phyloP scores from a whole-genome alignment of 1,140 invertebrate species.

The Drosophila bifasciata region DNA sequence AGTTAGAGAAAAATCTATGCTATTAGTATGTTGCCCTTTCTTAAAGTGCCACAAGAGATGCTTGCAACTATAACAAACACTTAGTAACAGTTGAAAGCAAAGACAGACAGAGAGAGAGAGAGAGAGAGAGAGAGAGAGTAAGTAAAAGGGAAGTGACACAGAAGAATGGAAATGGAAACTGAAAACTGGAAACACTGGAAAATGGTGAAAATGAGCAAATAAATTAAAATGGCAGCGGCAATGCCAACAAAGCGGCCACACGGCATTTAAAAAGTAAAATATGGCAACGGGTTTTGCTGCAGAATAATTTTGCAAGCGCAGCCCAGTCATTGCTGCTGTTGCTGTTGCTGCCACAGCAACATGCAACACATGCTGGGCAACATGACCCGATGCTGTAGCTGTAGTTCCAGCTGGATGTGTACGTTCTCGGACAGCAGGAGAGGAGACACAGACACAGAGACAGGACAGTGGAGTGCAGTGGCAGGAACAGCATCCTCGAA shows the following conservation, averaged over 20 bases:
- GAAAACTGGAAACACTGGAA: constrained; percentile 51
- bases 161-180: constrained; percentile 15
- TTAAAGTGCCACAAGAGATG: constrained; percentile 18
- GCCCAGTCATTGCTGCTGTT: constrained; percentile 35
- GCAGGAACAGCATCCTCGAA: constrained; percentile 39
- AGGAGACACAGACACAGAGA: constrained; percentile 29
- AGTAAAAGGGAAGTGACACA: background rate
- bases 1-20: too few species aligned
- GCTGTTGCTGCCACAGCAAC: constrained; percentile 45
- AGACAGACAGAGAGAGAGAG: constrained; percentile 6
- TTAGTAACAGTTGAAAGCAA: constrained; percentile 1
- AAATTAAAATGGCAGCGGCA: constrained; percentile 69
- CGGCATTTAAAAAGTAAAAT: constrained; percentile 80
- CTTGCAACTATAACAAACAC: constrained; percentile 35
- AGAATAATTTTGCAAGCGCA: constrained; percentile 77
- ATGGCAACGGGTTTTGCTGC: constrained; percentile 72
- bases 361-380: constrained; percentile 80
- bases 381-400: constrained; percentile 56
- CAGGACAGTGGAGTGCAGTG: constrained; percentile 24
- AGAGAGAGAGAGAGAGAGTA: too few species aligned
- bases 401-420: constrained; percentile 52
- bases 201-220: constrained; percentile 80
- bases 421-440: constrained; percentile 38
- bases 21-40: background rate
- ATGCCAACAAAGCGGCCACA: constrained; percentile 53